These are phyloP conservation scores for Papilio glaucus DNA, from an alignment of 1,140 invertebrate genomes.

Conservation along the genomic window DNA sequence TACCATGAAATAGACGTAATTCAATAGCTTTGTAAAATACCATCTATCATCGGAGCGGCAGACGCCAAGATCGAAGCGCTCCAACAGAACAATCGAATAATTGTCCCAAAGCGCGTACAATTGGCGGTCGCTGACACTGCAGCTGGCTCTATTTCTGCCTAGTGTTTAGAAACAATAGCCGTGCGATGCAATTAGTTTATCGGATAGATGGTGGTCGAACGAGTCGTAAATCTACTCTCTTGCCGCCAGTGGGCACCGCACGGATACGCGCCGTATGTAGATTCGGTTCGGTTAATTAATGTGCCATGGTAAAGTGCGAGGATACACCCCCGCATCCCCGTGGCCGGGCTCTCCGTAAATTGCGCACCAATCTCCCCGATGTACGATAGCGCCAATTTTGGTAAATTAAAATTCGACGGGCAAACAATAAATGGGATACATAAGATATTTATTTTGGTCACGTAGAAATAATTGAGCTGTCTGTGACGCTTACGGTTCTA, in stretches of 20 bases:
- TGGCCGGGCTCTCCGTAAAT: slow-evolving; percentile 60
- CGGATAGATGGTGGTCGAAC: slow-evolving; percentile 78
- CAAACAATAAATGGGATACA: slow-evolving; percentile 42
- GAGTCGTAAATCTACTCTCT: slow-evolving; percentile 79
- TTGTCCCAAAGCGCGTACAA: slow-evolving; percentile 59
- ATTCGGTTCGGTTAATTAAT: slow-evolving; percentile 79
- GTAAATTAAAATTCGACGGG: slow-evolving; percentile 73
- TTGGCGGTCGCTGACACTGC: slow-evolving; percentile 47
- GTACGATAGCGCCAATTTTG: slow-evolving; percentile 69
- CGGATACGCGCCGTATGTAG: slow-evolving; percentile 75
- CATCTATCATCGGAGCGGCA: slow-evolving; percentile 45
- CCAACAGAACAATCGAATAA: slow-evolving; percentile 59
- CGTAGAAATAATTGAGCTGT: too few species aligned
- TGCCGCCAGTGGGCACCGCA: slow-evolving; percentile 70
- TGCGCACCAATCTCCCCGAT: slow-evolving; percentile 72
- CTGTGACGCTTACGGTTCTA: too few species aligned
- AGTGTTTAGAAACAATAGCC: slow-evolving; percentile 80
- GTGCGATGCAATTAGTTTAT: slow-evolving; percentile 78
- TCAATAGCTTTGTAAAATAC: slow-evolving; percentile 33
- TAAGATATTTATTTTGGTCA: slow-evolving; percentile 13
- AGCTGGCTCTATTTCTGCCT: slow-evolving; percentile 60
- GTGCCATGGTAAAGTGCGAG: slow-evolving; percentile 73
- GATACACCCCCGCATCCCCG: slow-evolving; percentile 56
- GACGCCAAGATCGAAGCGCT: slow-evolving; percentile 48
- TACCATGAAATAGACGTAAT: not conserved